These are phyloP conservation scores for Megastigmus dorsalis DNA, from an alignment of 2,888 invertebrate genomes.

Conservation along the genomic window DNA sequence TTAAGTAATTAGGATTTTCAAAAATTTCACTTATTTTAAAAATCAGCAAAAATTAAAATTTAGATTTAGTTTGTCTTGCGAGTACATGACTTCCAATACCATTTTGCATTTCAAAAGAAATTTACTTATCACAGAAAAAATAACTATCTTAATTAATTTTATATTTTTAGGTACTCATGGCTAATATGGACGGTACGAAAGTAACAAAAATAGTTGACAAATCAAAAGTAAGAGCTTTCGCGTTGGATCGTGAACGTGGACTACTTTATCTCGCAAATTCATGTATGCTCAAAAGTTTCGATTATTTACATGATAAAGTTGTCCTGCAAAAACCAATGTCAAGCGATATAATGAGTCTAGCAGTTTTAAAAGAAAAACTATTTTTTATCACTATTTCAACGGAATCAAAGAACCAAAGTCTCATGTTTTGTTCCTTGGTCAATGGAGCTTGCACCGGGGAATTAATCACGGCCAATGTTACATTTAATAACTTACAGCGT, in stretches of 20 bases:
- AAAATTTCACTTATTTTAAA: neutral
- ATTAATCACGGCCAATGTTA: neutral
- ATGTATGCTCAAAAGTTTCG: neutral
- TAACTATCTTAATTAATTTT: neutral
- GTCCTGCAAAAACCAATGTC: neutral
- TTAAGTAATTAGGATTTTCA: neutral
- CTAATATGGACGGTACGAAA: neutral
- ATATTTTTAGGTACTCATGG: conserved; percentile 2
- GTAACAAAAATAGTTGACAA: neutral
- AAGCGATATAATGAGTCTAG: neutral
- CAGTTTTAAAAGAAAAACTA: neutral
- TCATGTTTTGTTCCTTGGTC: neutral
- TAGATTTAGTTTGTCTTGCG: no score
- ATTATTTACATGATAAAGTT: neutral
- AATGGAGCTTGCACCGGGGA: neutral
- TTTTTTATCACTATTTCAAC: neutral
- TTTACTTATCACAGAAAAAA: neutral
- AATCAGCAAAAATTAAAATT: neutral
- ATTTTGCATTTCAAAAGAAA: neutral
- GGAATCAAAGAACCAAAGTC: neutral
- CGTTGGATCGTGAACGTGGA: neutral
- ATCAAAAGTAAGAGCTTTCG: neutral
- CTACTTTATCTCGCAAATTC: neutral
- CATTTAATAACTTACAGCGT: neutral
- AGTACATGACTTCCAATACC: neutral